Base-by-base conservation (phyloP, 1,140 invertebrate species). In the Eriosoma lanigerum region DNA sequence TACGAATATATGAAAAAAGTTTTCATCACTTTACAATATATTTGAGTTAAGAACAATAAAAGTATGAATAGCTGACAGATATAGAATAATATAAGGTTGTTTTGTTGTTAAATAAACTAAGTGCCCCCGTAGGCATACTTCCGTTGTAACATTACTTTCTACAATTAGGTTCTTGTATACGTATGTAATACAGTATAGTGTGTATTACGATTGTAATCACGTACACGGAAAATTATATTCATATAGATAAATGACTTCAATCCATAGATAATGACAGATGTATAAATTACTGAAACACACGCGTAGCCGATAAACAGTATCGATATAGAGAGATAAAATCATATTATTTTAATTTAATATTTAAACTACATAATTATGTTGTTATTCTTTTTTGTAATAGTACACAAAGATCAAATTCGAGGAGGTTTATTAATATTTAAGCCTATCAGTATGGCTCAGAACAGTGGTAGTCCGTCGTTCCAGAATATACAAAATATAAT, bases 391-490 rank as follows among this genome's bases (percentile, higher is more conserved):
- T 48, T 46, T 32, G 12, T 76, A 13, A 46, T 60, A 78, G 75
- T 44, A n/a, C 29, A 78, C 38, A 44, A 62, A n/a, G 56, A 78
- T n/a, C 52, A 26, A 12, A 54, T 83, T 13, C 83, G 83, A 48
- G 84, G 83, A 10, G 84, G 84, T 17, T 73, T 84, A 15, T 81
- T 84, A 32, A 80, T 84, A 17, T 70, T 84, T 44, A 84, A 83
- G 81, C 84, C 84, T 13, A 80, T 84, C 15, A 64, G 81, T 62
- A 62, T 81, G 38, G 58, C 82, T 12, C 52, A 60, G 24, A 72
- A 9, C 17, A 10, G 8, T 24, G 5, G 46, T 3, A 26, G n/a
- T 44, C 17, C 48, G 17, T 6, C 3, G 26, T 29, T 38, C 21
- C 32, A 24, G 12, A 48, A 3, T 3, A 13, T 21, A 6, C 24